Evolutionary conservation across 2,797 vertebrate genomes (phyloP).

Genomic region (Lerista edwardsae): DNA sequence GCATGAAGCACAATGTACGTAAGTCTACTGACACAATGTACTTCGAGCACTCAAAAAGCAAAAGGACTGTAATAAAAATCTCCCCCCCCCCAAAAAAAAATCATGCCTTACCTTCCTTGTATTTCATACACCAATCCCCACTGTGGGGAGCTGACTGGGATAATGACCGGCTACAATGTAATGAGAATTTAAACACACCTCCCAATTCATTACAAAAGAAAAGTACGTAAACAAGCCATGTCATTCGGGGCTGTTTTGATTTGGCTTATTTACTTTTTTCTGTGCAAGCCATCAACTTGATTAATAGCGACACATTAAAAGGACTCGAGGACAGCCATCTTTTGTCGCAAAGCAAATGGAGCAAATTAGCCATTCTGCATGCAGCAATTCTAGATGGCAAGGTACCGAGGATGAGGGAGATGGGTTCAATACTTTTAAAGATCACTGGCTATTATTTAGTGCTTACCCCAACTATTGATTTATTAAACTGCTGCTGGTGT

Average conservation of each 20-base stretch:
- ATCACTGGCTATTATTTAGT: slow-evolving; percentile 49
- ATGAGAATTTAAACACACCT: slow-evolving; percentile 25
- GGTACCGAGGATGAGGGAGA: slow-evolving; percentile 42
- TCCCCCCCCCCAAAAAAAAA: too few relatives aligned
- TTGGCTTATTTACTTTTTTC: slow-evolving; percentile 62
- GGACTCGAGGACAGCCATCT: slow-evolving; percentile 54
- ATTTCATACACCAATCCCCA: slow-evolving; percentile 17
- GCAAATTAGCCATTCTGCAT: slow-evolving; percentile 65
- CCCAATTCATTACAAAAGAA: slow-evolving; percentile 29
- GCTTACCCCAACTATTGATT: slow-evolving; percentile 51
- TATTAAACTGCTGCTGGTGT: slow-evolving; percentile 55
- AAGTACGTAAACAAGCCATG: slow-evolving; percentile 40
- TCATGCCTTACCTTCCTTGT: neutral
- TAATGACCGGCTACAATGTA: neutral
- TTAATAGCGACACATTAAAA: slow-evolving; percentile 66
- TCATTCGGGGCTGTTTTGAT: slow-evolving; percentile 50
- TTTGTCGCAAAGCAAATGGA: slow-evolving; percentile 65
- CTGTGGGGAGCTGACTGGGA: neutral
- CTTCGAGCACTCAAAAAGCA: neutral
- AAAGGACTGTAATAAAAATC: too few relatives aligned
- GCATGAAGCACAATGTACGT: neutral
- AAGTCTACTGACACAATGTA: neutral
- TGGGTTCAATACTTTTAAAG: slow-evolving; percentile 60
- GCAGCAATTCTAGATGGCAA: slow-evolving; percentile 52
- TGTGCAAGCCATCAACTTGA: slow-evolving; percentile 59